phyloP scores from a whole-genome alignment of 2,113 vertebrate species.

The Emydocephalus ijimae region DNA sequence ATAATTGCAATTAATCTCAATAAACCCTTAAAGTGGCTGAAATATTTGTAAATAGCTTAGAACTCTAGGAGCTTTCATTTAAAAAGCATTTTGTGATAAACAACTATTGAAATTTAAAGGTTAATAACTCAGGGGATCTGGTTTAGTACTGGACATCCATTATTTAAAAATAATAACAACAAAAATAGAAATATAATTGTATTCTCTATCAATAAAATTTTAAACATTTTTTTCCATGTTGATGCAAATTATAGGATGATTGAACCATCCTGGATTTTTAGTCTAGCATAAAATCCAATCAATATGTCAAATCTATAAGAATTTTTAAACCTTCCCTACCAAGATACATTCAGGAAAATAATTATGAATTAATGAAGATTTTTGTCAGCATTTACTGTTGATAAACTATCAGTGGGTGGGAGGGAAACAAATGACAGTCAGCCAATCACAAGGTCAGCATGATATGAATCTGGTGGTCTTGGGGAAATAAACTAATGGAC shows the following conservation, averaged over 20 bases:
- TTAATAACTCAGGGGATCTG: neutral
- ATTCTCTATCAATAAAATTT: neutral
- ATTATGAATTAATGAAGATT: slow-evolving; percentile 26
- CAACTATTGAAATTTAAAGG: neutral
- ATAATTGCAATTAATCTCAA: neutral
- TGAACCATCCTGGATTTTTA: neutral
- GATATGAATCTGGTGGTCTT: neutral
- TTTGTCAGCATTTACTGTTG: slow-evolving; percentile 4
- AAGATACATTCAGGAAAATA: neutral
- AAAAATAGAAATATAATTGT: neutral
- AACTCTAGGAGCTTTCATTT: neutral
- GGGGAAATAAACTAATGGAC: slow-evolving; percentile 28
- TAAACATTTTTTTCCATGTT: neutral
- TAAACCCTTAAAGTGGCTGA: neutral
- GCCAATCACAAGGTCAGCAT: slow-evolving; percentile 1
- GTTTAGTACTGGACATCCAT: neutral
- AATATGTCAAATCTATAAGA: neutral
- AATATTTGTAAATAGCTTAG: neutral
- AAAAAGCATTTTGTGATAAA: neutral
- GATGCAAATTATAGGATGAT: neutral
- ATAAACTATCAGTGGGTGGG: slow-evolving; percentile 17
- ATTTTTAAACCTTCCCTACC: neutral
- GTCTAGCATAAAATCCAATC: neutral
- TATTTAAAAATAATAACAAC: neutral
- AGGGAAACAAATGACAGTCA: neutral